phyloP scores from a whole-genome alignment of 2,888 invertebrate genomes.

The Tenthredo scrophulariae region DNA sequence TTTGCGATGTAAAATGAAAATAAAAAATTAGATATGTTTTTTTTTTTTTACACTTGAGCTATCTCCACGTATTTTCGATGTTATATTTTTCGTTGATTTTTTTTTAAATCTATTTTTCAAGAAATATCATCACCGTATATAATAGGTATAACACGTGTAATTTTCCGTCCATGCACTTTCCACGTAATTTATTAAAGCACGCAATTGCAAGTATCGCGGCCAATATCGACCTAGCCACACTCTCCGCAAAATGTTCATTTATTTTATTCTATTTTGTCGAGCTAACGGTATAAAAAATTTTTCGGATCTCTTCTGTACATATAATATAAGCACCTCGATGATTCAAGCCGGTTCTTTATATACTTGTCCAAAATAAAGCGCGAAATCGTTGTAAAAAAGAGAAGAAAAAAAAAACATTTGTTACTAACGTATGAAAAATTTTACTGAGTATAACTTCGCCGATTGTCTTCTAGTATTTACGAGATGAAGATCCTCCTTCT shows the following conservation, averaged over 20 bases:
- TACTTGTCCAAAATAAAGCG: too few species aligned
- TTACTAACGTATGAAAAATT: background rate
- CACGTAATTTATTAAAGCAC: constrained; percentile 8
- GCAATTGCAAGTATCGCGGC: constrained; percentile 9
- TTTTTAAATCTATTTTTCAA: too few species aligned
- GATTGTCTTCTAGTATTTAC: background rate
- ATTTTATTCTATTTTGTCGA: background rate
- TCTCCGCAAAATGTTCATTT: background rate
- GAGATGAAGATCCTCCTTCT: background rate
- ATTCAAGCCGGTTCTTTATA: too few species aligned
- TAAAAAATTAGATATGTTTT: too few species aligned
- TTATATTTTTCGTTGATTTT: background rate
- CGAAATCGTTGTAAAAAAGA: too few species aligned
- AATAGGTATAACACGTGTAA: background rate
- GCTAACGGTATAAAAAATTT: background rate
- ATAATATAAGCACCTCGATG: background rate
- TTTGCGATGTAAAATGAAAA: too few species aligned
- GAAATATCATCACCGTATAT: background rate
- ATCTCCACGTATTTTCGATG: background rate
- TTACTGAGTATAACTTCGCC: background rate
- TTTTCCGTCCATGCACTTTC: background rate
- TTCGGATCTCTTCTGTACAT: background rate
- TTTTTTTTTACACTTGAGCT: too few species aligned
- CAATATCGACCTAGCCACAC: background rate
- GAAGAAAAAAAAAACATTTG: background rate